phyloP scores from a whole-genome alignment of 92 coral and sea anemone genomes.

The Umimayanthus chanpuru region DNA sequence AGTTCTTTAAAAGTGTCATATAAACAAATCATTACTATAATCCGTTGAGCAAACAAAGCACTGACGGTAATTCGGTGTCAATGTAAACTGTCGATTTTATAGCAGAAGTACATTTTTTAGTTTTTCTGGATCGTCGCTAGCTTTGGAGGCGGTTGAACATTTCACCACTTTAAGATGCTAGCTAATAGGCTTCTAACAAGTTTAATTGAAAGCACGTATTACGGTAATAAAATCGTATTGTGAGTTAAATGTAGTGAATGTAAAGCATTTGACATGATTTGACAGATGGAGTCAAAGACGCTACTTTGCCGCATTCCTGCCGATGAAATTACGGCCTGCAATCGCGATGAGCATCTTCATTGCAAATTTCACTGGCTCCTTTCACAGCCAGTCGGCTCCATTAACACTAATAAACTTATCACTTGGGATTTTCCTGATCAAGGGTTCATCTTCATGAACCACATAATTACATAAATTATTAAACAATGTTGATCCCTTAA shows the following conservation, averaged over 20 bases:
- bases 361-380: not conserved
- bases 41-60: not conserved
- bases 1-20: not conserved
- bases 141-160: not conserved
- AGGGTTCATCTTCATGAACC: too few relatives aligned
- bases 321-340: not conserved
- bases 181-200: not conserved
- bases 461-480: not conserved
- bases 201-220: not conserved
- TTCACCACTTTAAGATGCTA: not conserved
- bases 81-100: too few relatives aligned
- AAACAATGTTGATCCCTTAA: too few relatives aligned
- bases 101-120: not conserved
- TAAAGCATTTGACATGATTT: not conserved
- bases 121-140: not conserved
- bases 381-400: not conserved
- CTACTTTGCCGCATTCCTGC: not conserved
- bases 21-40: not conserved
- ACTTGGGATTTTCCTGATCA: too few relatives aligned
- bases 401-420: too few relatives aligned
- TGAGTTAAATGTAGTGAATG: not conserved
- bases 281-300: not conserved
- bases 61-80: not conserved
- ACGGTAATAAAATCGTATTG: not conserved
- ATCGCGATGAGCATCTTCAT: not conserved